A percentile compares a stretch with the other conserved stretches of the same genome.
Evolutionary conservation across 2,113 vertebrate species (phyloP).

Genomic region (Cardinalis cardinalis): DNA sequence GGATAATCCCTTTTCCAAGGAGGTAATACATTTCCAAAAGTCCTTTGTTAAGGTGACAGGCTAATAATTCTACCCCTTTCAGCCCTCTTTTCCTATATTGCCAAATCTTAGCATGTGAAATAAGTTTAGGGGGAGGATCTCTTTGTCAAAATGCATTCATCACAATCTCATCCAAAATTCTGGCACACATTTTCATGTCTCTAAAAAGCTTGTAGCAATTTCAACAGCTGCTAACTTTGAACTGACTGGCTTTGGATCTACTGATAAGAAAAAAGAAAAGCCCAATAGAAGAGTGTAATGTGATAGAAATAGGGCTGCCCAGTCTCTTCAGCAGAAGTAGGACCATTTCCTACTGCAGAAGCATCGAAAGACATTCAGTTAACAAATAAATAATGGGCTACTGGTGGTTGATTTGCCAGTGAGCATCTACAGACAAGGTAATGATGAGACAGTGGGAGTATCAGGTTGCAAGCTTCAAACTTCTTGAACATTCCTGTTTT

Average conservation of each 20-base stretch:
- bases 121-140: background rate
- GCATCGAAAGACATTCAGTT: background rate
- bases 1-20: background rate
- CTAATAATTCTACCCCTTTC: background rate
- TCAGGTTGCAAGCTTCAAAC: background rate
- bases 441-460: background rate
- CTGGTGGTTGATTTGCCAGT: background rate
- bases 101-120: background rate
- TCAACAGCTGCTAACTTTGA: background rate
- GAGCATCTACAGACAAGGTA: background rate
- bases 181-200: background rate
- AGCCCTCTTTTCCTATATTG: background rate
- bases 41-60: conserved; percentile 13
- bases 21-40: background rate
- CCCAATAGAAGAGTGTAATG: background rate
- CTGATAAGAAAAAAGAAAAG: background rate
- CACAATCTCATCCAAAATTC: background rate
- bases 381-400: background rate
- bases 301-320: background rate
- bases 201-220: background rate
- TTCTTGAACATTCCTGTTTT: background rate
- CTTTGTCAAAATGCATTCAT: background rate
- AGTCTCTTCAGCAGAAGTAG: background rate
- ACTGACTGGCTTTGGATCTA: background rate
- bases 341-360: background rate